phyloP scores from a whole-genome alignment of 2,797 vertebrate genomes.

The Ptychobarbus kaznakovi region DNA sequence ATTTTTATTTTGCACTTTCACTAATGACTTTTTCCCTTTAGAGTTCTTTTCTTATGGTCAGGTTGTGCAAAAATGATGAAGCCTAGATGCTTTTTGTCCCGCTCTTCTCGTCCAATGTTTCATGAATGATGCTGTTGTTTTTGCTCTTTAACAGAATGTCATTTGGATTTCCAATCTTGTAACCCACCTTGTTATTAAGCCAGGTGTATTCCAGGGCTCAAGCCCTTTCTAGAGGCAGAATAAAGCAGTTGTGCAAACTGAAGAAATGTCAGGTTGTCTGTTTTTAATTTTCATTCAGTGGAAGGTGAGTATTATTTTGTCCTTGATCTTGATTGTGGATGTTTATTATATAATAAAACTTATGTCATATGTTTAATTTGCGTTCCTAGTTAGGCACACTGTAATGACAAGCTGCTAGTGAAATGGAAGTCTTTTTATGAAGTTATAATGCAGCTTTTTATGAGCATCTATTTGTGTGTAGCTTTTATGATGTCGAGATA shows the following conservation, averaged over 20 bases:
- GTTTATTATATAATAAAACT: constrained; percentile 68
- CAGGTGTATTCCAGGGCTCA: constrained; percentile 47
- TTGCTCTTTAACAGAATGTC: constrained; percentile 33
- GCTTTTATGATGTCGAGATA: no score
- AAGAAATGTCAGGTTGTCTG: neutral
- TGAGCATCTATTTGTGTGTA: neutral
- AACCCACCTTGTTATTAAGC: constrained; percentile 35
- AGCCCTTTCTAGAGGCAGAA: constrained; percentile 53
- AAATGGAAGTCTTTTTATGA: neutral
- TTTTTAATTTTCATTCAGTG: constrained; percentile 27
- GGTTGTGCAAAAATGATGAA: constrained; percentile 3
- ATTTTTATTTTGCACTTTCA: constrained; percentile 81
- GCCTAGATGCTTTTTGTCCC: neutral
- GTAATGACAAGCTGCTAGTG: neutral
- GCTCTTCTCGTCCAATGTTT: constrained; percentile 16
- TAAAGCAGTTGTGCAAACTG: constrained; percentile 57
- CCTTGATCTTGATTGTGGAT: neutral
- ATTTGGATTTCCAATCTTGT: constrained; percentile 42
- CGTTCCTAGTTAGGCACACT: neutral
- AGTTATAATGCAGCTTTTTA: neutral
- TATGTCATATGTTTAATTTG: neutral
- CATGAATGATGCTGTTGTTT: constrained; percentile 25
- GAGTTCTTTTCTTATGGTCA: constrained; percentile 19
- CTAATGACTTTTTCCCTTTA: constrained; percentile 73
- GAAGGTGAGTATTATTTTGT: constrained; percentile 56